Conservation (phyloP, 1,140 invertebrate species). For the Lasioglossum albipes region DNA sequence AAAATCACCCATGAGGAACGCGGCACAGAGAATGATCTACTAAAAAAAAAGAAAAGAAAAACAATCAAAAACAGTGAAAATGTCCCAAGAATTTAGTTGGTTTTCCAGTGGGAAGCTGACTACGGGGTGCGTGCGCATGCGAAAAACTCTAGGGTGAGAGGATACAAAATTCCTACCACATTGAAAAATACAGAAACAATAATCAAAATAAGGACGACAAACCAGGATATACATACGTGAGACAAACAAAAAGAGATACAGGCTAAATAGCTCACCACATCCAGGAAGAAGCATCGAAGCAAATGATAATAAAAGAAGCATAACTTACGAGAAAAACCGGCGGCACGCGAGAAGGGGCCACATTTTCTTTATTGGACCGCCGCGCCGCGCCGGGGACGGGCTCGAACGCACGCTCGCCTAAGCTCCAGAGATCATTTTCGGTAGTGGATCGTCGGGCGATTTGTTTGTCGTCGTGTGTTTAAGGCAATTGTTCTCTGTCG, state of each 20-base stretch:
- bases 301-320: conserved; percentile 81
- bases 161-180: background rate
- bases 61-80: background rate
- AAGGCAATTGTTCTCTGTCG: conserved; percentile 61
- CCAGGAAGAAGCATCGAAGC: conserved; percentile 71
- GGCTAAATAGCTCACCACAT: conserved; percentile 68
- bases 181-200: background rate
- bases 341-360: conserved; percentile 78
- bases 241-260: conserved; percentile 8
- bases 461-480: conserved; percentile 49
- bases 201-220: no score
- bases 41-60: background rate
- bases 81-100: background rate
- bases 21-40: background rate
- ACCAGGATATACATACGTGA: no score
- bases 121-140: conserved; percentile 67
- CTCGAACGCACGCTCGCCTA: conserved; percentile 75
- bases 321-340: conserved; percentile 80
- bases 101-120: conserved; percentile 32
- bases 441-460: conserved; percentile 67
- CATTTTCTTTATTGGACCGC: conserved; percentile 73
- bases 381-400: conserved; percentile 66
- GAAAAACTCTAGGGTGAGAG: conserved; percentile 26
- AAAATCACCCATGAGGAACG: background rate
- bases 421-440: conserved; percentile 75